Base-by-base conservation (phyloP, 2,888 invertebrate genomes). In the Creontiades dilutus region DNA sequence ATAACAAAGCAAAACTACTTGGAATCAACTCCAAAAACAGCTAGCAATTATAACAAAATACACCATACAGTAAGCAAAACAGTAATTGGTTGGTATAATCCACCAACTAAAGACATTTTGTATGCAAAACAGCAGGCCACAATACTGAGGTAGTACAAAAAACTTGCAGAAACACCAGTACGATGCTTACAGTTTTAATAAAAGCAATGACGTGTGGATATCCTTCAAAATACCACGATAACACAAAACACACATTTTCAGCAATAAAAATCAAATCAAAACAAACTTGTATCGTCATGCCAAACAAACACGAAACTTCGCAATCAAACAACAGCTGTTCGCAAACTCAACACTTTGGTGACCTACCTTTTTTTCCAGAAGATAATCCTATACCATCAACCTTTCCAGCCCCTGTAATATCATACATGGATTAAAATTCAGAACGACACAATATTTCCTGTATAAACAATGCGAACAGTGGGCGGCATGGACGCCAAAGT, bases 331-430 rank as follows among this genome's bases (percentile, higher is more conserved):
- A 14, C n/a, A n/a, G 57, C 57, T 57, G 16, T 57, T 57, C 0
- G 7, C 57, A 57, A 57, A 57, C 57, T n/a, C 13, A 11, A 57
- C 16, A 57, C 57, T 14, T 57, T 57, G 12, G 57, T 57, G 57
- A 57, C 57, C 16, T 57, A 57, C 57, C 57, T 57, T 57, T 55
- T 55, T 52, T 52, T 57, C 57, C 7, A 57, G 57, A 57, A 57
- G 57, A n/a, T 2, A 57, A 57, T 57, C 14, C 57, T 57, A 57
- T 57, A 57, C 57, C 57, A 57, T 57, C 57, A 57, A 57, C 57
- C 57, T n/a, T 57, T 57, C 57, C 57, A 57, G 57, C 57, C n/a
- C 57, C 57, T 57, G 57, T 16, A 57, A 57, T 16, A 57, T 16
- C 57, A 57, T 57, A 57, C 7, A 57, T 57, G 19, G n/a, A n/a